Percentiles rank a stretch among this genome's conserved stretches.
Evolutionary conservation across 2,113 vertebrate species (phyloP).

Genomic region (Toxotes chatareus): DNA sequence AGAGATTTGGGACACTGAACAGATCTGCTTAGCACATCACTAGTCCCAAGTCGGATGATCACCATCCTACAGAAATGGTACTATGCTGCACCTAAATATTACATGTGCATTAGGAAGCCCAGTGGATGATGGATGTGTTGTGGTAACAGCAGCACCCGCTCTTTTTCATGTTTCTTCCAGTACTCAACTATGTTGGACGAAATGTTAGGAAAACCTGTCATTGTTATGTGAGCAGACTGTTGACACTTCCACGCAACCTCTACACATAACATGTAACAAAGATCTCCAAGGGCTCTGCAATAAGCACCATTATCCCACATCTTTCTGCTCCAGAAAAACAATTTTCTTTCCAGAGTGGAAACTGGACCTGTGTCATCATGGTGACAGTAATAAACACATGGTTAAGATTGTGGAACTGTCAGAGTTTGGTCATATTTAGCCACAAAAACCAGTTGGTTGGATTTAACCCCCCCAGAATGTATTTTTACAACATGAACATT

Average conservation of each 20-base stretch:
- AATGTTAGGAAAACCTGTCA: not conserved
- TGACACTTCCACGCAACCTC: not conserved
- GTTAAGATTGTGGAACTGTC: too few species aligned
- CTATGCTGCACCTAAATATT: constrained; percentile 58
- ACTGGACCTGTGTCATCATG: too few species aligned
- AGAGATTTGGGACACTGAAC: too few species aligned
- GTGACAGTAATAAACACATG: too few species aligned
- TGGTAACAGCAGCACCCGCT: constrained; percentile 11
- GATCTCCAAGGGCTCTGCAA: not conserved
- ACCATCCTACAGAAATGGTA: not conserved
- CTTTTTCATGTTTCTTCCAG: constrained; percentile 15
- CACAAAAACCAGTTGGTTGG: too few species aligned
- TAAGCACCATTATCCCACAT: not conserved
- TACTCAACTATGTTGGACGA: not conserved
- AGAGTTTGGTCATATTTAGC: too few species aligned
- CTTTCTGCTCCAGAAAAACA: not conserved
- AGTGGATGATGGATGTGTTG: constrained; percentile 35
- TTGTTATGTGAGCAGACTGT: not conserved
- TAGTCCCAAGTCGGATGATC: too few species aligned
- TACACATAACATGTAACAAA: constrained; percentile 2
- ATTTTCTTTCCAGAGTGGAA: too few species aligned
- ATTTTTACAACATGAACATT: too few species aligned
- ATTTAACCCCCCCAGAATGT: too few species aligned
- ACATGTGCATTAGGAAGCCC: constrained; percentile 44
- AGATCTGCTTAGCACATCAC: too few species aligned